Evolutionary conservation across 2,888 invertebrate species (phyloP).

Genomic region (Sisyra nigra): DNA sequence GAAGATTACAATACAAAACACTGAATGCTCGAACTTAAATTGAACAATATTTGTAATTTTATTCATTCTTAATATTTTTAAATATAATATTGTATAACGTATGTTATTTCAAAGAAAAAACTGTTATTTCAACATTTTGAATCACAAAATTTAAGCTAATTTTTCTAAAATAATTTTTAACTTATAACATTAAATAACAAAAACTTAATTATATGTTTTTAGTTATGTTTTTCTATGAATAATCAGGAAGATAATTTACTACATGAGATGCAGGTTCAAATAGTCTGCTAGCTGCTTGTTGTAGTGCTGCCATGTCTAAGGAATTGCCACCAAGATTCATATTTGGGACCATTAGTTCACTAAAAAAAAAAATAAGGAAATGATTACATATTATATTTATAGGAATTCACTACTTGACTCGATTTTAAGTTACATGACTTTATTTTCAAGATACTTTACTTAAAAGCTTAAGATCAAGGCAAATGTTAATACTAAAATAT

Average conservation of each 20-base stretch:
- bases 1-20: no score
- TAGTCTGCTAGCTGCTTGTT: constrained; percentile 26
- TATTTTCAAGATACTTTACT: no score
- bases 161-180: neutral
- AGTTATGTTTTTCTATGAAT: neutral
- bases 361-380: constrained; percentile 16
- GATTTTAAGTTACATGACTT: no score
- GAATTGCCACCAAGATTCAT: constrained; percentile 21
- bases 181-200: no score
- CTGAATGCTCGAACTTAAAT: no score
- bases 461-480: no score
- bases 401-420: no score
- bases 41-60: no score
- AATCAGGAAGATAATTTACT: constrained; percentile 6
- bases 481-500: no score
- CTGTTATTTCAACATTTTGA: neutral
- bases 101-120: neutral
- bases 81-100: no score
- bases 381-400: neutral
- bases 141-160: neutral
- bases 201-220: neutral
- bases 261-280: constrained; percentile 21
- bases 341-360: constrained; percentile 25
- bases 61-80: no score
- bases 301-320: constrained; percentile 26